Evolutionary conservation across 2,113 vertebrate genomes (phyloP).

Genomic region (Pterocles burchelli): DNA sequence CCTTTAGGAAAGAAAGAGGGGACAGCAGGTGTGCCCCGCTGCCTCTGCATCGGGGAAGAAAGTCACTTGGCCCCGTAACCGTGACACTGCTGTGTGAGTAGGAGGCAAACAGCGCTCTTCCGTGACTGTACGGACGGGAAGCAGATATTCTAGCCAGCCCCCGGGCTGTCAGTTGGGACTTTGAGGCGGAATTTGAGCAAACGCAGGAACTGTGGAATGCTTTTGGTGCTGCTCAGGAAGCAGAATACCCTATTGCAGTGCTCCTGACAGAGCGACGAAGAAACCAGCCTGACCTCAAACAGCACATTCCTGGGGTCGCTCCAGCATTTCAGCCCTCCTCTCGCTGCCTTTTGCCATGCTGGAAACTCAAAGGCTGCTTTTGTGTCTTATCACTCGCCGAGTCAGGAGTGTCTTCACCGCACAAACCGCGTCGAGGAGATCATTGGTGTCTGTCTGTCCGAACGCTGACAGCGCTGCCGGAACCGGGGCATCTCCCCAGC

Average conservation of each 20-base stretch:
- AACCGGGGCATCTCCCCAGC: background rate
- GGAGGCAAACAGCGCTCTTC: background rate
- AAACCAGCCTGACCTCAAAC: background rate
- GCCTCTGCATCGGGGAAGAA: background rate
- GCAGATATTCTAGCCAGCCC: background rate
- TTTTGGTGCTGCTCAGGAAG: background rate
- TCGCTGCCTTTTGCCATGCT: background rate
- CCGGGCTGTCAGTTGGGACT: background rate
- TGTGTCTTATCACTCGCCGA: background rate
- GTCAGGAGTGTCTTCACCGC: background rate
- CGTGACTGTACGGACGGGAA: background rate
- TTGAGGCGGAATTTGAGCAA: background rate
- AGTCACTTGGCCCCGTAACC: background rate
- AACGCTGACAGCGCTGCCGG: background rate
- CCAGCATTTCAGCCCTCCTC: background rate
- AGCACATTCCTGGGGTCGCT: background rate
- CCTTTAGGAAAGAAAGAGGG: no score
- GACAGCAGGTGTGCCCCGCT: background rate
- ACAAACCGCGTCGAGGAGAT: background rate
- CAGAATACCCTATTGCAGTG: background rate
- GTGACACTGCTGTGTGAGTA: rapidly evolving
- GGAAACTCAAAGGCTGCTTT: background rate
- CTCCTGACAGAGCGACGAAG: rapidly evolving
- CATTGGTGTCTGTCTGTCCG: background rate
- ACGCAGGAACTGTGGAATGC: background rate